Base-by-base conservation (phyloP, 2,113 vertebrate genomes). In the Grallaria varia region DNA sequence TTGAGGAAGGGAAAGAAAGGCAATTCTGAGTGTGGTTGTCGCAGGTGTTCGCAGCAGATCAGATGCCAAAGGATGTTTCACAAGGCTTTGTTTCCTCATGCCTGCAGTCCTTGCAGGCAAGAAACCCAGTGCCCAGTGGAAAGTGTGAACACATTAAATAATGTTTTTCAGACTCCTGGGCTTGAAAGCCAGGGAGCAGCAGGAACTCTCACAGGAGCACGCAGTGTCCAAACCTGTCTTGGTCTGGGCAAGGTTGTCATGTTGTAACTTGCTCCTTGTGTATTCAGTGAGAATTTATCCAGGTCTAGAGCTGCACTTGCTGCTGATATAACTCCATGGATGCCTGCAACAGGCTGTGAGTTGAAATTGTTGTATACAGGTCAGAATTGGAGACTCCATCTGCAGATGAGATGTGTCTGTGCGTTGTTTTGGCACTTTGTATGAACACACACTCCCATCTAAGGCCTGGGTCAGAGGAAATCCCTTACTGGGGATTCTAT, bases 11-110 rank as follows among this genome's bases (percentile, higher is more conserved):
- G 73, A 12, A 30, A 18, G 63, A 45, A 52, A 66, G 40, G 40
- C 40, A 40, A 44, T 31, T 59, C 44, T 55, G 12, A 10, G 21
- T 12, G 24, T 56, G 58, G 59, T 42, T 68, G 1, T 33, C 64
- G 40, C 37, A 33, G 1, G 1, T 3, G 2, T 27, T 52, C 2
- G 1, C 10, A 42, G 62, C 7, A 3, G 77, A n/a, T 60, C 53
- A 39, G 81, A 22, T 66, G 40, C 79, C 59, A 42, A 17, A 84
- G 45, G 67, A 33, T 31, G 37, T 42, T 89, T 56, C 44, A 55
- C 40, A 64, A 79, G 47, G 23, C 23, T 90, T 75, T 37, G 35
- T 56, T 40, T 73, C 55, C 37, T 72, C 25, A 63, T 20, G 75
- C 56, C 22, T 71, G 31, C 52, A 45, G 15, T 44, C 53, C 53